phyloP scores from a whole-genome alignment of 2,113 vertebrate genomes.

The Calidris pygmaea region DNA sequence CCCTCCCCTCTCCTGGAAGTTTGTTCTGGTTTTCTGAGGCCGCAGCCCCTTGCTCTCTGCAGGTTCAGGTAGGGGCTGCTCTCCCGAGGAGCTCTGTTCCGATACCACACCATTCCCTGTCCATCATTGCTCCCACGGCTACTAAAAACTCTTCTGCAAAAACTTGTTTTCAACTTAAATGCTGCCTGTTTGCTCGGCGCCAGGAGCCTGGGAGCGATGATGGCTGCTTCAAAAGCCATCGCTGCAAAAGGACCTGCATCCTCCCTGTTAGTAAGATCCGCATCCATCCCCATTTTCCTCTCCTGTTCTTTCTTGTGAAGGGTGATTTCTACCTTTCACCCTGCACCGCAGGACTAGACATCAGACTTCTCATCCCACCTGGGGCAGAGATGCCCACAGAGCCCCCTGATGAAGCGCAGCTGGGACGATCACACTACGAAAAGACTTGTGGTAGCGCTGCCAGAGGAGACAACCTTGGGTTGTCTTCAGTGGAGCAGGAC shows the following conservation, averaged over 20 bases:
- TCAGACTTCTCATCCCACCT: background rate
- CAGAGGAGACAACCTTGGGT: accelerated
- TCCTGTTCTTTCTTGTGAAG: background rate
- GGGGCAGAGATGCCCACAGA: background rate
- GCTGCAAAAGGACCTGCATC: background rate
- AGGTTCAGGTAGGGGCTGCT: background rate
- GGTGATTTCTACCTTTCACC: background rate
- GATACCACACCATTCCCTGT: background rate
- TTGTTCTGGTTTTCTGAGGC: background rate
- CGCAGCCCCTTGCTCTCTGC: accelerated
- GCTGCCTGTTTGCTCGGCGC: background rate
- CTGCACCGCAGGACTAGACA: background rate
- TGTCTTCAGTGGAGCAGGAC: background rate
- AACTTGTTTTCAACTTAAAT: background rate
- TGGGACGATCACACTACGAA: background rate
- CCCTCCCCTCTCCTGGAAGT: background rate
- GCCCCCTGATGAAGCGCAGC: accelerated
- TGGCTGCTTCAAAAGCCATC: accelerated
- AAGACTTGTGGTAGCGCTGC: background rate
- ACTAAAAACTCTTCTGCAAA: background rate
- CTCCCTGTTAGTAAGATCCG: accelerated
- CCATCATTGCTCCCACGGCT: background rate
- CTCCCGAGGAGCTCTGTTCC: background rate
- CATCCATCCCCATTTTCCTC: background rate
- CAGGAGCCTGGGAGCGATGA: accelerated